Evolutionary conservation across 2,888 invertebrate species (phyloP), one percentile per base, ranked within the genome.

Genomic region (Penaeus monodon): DNA sequence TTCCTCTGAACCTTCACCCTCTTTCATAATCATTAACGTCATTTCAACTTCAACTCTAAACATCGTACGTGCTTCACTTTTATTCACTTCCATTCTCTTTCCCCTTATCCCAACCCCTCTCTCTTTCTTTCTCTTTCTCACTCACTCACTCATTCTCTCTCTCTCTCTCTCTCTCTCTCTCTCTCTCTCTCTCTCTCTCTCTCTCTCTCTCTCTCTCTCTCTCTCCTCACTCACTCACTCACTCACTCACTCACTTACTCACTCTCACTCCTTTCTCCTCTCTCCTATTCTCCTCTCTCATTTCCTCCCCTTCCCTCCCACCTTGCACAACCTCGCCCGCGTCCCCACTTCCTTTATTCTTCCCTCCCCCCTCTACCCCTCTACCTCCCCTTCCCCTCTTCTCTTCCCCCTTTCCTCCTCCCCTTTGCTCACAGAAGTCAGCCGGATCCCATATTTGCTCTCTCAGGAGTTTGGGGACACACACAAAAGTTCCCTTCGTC

Each of bases 401-500:
- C 57, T 24, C 79, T 14, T 63, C 14, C 64, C 79, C 33, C 22
- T n/a, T 29, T 63, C 64, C 14, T 14, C 49, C 57, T 20, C 77
- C 27, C 27, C 77, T 3, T 77, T 63, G 17, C 29, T 77, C 38
- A 49, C 33, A 57, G 33, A n/a, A 27, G 57, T 29, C 49, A 77
- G 29, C 24, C 49, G n/a, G 81, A 22, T 14, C 49, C 68, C 38
- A 81, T 81, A 81, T 81, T 81, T 81, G 68, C 68, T 66, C 66
- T 81, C 44, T 44, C 81, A 38, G 44, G 57, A 66, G 68, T 66
- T 33, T 44, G 68, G 22, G 68, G 68, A 81, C 81, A 68, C 81
- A 66, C 81, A 81, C 81, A 81, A 66, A 81, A 81, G 68, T 81
- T 68, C 20, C 57, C 68, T 68, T 68, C 65, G 81, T 81, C 49